These are phyloP conservation scores for Scaptomyza parva DNA, from an alignment of 2,888 invertebrate genomes.

Conservation along the genomic window DNA sequence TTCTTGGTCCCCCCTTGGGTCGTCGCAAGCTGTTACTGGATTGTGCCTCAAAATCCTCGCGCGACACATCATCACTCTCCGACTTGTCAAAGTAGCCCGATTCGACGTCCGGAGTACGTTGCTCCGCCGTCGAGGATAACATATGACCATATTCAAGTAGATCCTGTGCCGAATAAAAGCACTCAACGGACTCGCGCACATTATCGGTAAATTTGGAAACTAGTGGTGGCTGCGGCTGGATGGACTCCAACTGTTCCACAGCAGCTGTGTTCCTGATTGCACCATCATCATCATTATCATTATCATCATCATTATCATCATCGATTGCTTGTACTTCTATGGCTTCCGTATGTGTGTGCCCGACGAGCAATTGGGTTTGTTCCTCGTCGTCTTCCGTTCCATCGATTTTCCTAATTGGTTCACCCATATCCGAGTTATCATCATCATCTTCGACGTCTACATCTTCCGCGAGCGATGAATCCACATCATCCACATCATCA, in stretches of 20 bases:
- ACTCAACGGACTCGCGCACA: constrained; percentile 76
- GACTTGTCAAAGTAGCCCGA: constrained; percentile 81
- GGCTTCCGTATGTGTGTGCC: constrained; percentile 61
- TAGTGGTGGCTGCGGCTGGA: constrained; percentile 2
- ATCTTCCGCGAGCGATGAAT: constrained; percentile 31
- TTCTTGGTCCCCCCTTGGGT: not conserved
- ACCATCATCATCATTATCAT: constrained; percentile 31
- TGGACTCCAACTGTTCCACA: constrained; percentile 15
- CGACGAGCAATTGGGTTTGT: constrained; percentile 20
- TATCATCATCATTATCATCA: constrained; percentile 43
- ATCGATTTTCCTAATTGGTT: constrained; percentile 38
- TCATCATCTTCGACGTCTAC: constrained; percentile 9
- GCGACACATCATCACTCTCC: constrained; percentile 78
- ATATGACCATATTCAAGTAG: constrained; percentile 77
- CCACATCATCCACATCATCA: constrained; percentile 37
- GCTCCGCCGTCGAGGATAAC: constrained; percentile 58
- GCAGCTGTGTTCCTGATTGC: constrained; percentile 18
- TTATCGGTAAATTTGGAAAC: constrained; percentile 46
- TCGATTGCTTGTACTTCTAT: constrained; percentile 53
- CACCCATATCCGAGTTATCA: constrained; percentile 15
- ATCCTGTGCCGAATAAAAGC: constrained; percentile 80
- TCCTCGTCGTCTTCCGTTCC: constrained; percentile 10
- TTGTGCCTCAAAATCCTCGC: constrained; percentile 72
- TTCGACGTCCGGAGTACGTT: constrained; percentile 78
- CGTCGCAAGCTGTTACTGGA: constrained; percentile 15